phyloP scores from a whole-genome alignment of 1,140 invertebrate species.

The Drosophila nebulosa region DNA sequence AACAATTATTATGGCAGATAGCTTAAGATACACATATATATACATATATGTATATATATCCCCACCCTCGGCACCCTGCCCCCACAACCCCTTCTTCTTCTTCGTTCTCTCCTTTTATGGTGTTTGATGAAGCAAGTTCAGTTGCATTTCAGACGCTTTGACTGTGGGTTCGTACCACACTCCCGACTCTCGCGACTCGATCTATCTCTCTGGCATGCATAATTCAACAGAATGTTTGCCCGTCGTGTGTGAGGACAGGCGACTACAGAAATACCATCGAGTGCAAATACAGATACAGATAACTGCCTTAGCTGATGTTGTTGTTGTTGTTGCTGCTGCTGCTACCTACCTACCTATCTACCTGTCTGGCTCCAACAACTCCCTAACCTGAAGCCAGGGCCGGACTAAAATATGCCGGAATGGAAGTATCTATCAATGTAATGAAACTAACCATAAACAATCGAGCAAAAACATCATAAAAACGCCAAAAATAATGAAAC shows the following conservation, averaged over 20 bases:
- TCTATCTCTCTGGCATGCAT: constrained; percentile 45
- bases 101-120: constrained; percentile 41
- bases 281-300: constrained; percentile 64
- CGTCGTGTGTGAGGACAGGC: constrained; percentile 22
- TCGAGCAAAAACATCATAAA: too few relatives aligned
- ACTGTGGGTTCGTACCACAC: constrained; percentile 28
- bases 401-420: neutral
- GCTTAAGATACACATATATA: neutral
- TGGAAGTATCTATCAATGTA: neutral
- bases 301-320: constrained; percentile 21
- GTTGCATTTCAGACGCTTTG: constrained; percentile 49
- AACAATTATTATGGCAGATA: constrained; percentile 35
- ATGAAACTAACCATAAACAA: too few relatives aligned
- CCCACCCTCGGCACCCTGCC: neutral
- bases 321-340: neutral
- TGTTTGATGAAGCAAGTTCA: constrained; percentile 63
- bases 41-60: neutral
- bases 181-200: neutral
- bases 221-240: constrained; percentile 67
- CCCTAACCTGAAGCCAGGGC: neutral
- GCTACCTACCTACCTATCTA: constrained; percentile 35
- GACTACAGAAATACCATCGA: constrained; percentile 55
- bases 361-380: constrained; percentile 37
- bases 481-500: too few relatives aligned
- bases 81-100: neutral